Conservation (phyloP, 2,113 vertebrate species). For the Aegotheles bennettii region DNA sequence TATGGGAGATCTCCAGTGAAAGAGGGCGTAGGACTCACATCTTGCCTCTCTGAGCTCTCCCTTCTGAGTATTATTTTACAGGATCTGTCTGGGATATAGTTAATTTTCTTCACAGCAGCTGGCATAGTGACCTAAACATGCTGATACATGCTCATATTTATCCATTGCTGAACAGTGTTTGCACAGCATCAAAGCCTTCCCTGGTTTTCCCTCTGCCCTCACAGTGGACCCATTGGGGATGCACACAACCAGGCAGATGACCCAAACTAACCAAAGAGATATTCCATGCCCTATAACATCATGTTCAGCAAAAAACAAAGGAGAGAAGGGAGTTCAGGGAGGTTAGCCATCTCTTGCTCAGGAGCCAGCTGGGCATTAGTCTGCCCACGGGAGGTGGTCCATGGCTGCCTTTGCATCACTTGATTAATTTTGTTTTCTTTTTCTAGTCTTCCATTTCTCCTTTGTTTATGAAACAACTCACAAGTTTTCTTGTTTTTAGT, state of each 20-base stretch:
- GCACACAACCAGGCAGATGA: not conserved
- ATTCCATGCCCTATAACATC: not conserved
- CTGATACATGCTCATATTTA: not conserved
- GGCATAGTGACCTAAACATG: accelerated
- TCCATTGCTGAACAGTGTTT: not conserved
- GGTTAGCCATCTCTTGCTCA: accelerated
- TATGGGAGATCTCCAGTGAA: not conserved
- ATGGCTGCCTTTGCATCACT: not conserved
- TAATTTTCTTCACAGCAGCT: not conserved
- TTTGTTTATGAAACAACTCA: accelerated
- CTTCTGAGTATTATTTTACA: not conserved
- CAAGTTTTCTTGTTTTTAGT: not conserved
- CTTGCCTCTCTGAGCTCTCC: not conserved
- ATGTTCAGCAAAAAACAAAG: not conserved
- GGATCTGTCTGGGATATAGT: not conserved
- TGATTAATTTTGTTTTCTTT: not conserved
- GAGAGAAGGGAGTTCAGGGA: not conserved
- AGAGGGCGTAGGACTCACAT: not conserved
- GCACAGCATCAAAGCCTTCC: not conserved
- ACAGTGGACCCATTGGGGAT: no score
- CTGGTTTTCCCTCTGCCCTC: not conserved
- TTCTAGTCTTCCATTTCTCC: not conserved
- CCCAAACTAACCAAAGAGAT: not conserved
- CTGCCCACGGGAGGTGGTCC: not conserved
- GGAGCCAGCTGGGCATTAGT: not conserved